Evolutionary conservation across 2,888 invertebrate genomes (phyloP).

Genomic region (Troilus luridus): DNA sequence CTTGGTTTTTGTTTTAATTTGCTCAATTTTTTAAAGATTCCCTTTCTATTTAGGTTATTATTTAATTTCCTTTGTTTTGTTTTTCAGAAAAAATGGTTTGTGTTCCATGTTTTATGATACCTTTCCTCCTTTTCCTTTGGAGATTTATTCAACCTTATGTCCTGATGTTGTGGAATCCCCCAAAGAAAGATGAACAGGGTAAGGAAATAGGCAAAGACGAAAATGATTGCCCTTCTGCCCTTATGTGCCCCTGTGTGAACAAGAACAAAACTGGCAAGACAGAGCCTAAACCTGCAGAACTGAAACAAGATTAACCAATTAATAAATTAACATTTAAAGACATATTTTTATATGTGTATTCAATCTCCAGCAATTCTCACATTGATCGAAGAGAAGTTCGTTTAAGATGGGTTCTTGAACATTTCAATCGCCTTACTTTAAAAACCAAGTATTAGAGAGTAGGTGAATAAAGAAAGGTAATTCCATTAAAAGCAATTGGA

Average conservation of each 20-base stretch:
- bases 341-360: background rate
- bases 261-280: slow-evolving; percentile 22
- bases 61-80: background rate
- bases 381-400: background rate
- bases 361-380: background rate
- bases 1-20: background rate
- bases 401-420: background rate
- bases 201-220: slow-evolving; percentile 48
- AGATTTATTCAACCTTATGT: slow-evolving; percentile 88
- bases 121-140: slow-evolving; percentile 85
- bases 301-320: slow-evolving; percentile 45
- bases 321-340: background rate
- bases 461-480: background rate
- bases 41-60: background rate
- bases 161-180: slow-evolving; percentile 84
- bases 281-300: slow-evolving; percentile 46
- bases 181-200: slow-evolving; percentile 59
- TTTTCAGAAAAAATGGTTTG: slow-evolving; percentile 63
- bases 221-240: slow-evolving; percentile 56
- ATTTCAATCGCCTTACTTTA: background rate
- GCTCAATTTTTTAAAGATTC: background rate
- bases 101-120: slow-evolving; percentile 81
- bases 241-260: slow-evolving; percentile 50
- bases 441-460: background rate
- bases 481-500: background rate